Evolutionary conservation across 2,797 vertebrate genomes (phyloP).

Genomic region (Anniella stebbinsi): DNA sequence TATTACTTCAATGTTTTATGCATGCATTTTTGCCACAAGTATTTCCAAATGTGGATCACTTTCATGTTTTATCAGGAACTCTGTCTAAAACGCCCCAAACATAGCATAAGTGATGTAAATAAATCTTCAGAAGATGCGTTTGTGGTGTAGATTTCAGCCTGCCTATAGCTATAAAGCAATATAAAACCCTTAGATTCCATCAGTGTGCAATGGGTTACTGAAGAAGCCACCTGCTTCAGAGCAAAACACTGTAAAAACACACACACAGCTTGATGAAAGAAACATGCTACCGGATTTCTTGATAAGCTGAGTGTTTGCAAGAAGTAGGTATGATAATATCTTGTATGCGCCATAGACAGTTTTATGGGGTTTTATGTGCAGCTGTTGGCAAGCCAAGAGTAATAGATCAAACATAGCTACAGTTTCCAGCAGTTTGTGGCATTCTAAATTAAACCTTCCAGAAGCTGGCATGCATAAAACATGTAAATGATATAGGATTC

Average conservation of each 20-base stretch:
- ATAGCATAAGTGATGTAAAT: neutral
- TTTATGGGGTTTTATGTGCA: constrained; percentile 11
- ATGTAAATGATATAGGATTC: neutral
- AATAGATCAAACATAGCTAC: constrained; percentile 40
- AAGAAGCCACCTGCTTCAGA: neutral
- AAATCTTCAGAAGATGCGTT: neutral
- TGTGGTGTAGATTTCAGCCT: neutral
- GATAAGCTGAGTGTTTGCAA: constrained; percentile 26
- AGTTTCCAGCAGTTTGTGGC: constrained; percentile 36
- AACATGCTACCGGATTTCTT: neutral
- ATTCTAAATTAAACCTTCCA: constrained; percentile 34
- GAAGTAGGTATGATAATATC: neutral
- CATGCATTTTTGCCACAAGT: neutral
- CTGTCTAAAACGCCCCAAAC: neutral
- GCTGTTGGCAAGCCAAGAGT: neutral
- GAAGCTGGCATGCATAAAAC: constrained; percentile 31
- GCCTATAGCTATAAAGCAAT: neutral
- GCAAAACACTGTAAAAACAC: constrained; percentile 6
- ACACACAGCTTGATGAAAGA: neutral
- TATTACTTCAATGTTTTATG: neutral
- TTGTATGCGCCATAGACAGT: neutral
- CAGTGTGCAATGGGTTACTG: neutral
- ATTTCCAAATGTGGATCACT: too few species aligned
- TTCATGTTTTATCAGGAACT: neutral
- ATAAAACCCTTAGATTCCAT: neutral